phyloP scores from a whole-genome alignment of 2,888 invertebrate species.

The Apomyelois bistriatella region DNA sequence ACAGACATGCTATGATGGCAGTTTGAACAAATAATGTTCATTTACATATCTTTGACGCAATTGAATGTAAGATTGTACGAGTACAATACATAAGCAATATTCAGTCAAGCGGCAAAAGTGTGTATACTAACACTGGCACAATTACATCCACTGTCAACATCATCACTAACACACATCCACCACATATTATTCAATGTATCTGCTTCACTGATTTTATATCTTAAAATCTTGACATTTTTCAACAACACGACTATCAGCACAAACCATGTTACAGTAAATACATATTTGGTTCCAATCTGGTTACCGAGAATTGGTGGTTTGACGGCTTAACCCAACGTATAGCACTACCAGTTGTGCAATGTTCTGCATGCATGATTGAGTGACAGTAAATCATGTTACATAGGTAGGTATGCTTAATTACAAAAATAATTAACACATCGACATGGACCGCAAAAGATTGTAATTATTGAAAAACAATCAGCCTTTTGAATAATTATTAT shows the following conservation, averaged over 20 bases:
- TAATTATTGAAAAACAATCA: neutral
- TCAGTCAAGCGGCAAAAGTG: constrained; percentile 16
- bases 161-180: constrained; percentile 40
- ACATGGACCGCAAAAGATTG: neutral
- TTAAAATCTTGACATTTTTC: constrained; percentile 11
- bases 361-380: constrained; percentile 25
- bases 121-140: constrained; percentile 25
- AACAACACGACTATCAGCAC: constrained; percentile 9
- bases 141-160: constrained; percentile 29
- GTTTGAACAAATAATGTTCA: neutral
- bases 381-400: constrained; percentile 22
- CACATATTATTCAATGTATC: constrained; percentile 37
- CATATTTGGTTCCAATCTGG: constrained; percentile 2
- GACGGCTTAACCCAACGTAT: constrained; percentile 5
- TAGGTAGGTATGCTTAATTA: constrained; percentile 13
- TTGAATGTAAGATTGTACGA: neutral
- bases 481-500: neutral
- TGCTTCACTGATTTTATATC: constrained; percentile 9
- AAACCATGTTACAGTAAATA: constrained; percentile 9
- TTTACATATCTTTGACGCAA: neutral
- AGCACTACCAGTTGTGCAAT: constrained; percentile 15
- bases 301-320: constrained; percentile 1
- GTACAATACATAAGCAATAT: neutral
- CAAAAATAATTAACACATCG: constrained; percentile 14
- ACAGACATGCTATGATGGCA: neutral